These are phyloP conservation scores for Pantala flavescens DNA, from an alignment of 1,140 invertebrate species.

Conservation along the genomic window DNA sequence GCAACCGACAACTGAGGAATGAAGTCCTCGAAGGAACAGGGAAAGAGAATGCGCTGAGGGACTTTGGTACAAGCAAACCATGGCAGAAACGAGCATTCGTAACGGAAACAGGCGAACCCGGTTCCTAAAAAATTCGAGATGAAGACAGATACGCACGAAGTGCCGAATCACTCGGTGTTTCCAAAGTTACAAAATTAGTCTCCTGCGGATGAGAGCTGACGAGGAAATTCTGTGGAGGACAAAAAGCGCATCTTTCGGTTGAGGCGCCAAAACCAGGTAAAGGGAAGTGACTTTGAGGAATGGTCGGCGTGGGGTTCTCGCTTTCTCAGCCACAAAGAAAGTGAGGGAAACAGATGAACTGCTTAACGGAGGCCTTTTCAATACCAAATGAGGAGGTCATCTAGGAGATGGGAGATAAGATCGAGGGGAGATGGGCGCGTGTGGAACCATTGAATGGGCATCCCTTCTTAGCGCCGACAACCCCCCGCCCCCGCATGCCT, in stretches of 20 bases:
- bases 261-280: not conserved
- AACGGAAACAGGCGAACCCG: not conserved
- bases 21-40: too few species aligned
- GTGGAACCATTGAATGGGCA: too few species aligned
- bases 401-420: not conserved
- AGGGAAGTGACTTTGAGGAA: slow-evolving; percentile 1
- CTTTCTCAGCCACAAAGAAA: not conserved
- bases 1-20: too few species aligned
- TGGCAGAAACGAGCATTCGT: too few species aligned
- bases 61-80: too few species aligned
- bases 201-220: not conserved
- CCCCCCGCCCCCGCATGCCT: too few species aligned
- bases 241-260: not conserved
- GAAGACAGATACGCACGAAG: not conserved
- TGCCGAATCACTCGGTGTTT: not conserved
- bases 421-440: too few species aligned
- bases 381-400: slow-evolving; percentile 9
- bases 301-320: not conserved
- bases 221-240: not conserved
- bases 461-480: too few species aligned
- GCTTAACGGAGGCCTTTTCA: slow-evolving; percentile 7
- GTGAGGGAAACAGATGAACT: not conserved
- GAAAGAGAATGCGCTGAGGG: too few species aligned
- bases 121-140: not conserved
- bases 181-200: slow-evolving; percentile 2